Base-by-base conservation (phyloP, 1,140 invertebrate genomes). In the Scaptomyza pallida region DNA sequence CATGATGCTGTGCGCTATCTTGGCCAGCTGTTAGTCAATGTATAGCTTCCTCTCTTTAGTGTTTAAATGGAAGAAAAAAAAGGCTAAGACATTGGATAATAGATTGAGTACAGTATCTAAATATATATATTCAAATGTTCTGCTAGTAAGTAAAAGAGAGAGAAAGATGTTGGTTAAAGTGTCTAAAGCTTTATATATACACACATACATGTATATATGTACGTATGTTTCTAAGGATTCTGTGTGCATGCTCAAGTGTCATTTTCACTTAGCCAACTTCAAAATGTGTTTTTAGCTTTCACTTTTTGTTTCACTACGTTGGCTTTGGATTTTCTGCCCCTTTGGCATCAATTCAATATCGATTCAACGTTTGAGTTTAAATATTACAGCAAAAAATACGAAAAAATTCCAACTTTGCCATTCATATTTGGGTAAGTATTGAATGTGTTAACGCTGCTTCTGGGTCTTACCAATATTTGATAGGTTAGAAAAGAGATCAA, bases 261-360 rank as follows among this genome's bases (percentile, higher is more conserved):
- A 54, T 72, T 77, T 77, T 55, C 48, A 51, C 60, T 71, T 59
- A 16, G 59, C 23, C 75, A 77, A 43, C 57, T 74, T 63, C 51
- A 59, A 59, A 63, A 63, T 78, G 40, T 35, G 13, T 51, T 33
- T 30, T 9, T 30, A 9, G 75, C 76, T 78, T 78, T 78, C 76
- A 78, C 76, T 78, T 78, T 78, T 59, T 2, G 2, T 21, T 21
- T 21, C 4, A 21, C 30, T 26, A 1, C 56, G 61, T 64, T 56
- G 51, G 61, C 54, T 59, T 26, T 41, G 62, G 10, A 13, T 26
- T 61, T 23, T 41, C 1, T 30, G 51, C 30, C 5, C 4, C 19
- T 56, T 60, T 30, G 55, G 21, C 74, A 64, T 77, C 43, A 55
- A 52, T 60, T 59, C 47, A 30, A 37, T 52, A 33, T 50, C 21